Evolutionary conservation across 1,140 invertebrate species (phyloP).

Genomic region (Zophobas atratus): DNA sequence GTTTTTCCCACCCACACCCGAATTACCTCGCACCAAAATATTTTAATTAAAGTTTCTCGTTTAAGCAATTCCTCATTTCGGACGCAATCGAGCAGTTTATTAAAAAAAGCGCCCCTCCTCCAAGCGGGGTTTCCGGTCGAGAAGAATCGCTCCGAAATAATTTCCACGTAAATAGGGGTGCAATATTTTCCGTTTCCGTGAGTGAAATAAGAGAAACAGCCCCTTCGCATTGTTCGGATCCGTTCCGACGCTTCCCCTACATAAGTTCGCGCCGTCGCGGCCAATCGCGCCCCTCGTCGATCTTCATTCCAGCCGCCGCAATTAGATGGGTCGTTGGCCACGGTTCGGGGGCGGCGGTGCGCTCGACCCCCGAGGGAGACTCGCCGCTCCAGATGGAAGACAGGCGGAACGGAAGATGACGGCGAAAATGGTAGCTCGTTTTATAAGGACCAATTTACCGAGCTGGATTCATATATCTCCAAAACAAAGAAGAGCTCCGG

Average conservation of each 20-base stretch:
- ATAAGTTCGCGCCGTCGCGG: constrained; percentile 55
- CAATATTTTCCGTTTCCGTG: constrained; percentile 44
- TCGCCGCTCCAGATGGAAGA: constrained; percentile 57
- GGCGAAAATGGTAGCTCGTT: constrained; percentile 54
- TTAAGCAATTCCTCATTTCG: constrained; percentile 23
- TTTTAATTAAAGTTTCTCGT: constrained; percentile 39
- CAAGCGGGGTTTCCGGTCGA: constrained; percentile 13
- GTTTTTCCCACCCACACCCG: background rate
- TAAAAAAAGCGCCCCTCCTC: constrained; percentile 42
- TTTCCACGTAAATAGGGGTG: constrained; percentile 46
- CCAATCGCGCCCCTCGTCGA: constrained; percentile 62
- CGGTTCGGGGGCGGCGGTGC: constrained; percentile 57
- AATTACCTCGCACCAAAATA: constrained; percentile 6
- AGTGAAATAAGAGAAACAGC: constrained; percentile 46
- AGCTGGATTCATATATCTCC: constrained; percentile 49
- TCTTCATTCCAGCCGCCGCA: constrained; percentile 74
- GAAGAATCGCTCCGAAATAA: constrained; percentile 41
- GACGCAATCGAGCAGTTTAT: constrained; percentile 38
- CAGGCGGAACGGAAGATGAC: constrained; percentile 61
- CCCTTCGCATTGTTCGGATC: constrained; percentile 35
- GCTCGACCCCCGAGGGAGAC: constrained; percentile 48
- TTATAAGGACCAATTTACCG: constrained; percentile 55
- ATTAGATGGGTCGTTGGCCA: constrained; percentile 77
- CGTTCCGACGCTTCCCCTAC: constrained; percentile 48
- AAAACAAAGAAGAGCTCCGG: constrained; percentile 41